Percentiles rank a stretch among this genome's conserved stretches.
phyloP scores from a whole-genome alignment of 2,888 invertebrate genomes.

The Hemistola chrysoprasaria region DNA sequence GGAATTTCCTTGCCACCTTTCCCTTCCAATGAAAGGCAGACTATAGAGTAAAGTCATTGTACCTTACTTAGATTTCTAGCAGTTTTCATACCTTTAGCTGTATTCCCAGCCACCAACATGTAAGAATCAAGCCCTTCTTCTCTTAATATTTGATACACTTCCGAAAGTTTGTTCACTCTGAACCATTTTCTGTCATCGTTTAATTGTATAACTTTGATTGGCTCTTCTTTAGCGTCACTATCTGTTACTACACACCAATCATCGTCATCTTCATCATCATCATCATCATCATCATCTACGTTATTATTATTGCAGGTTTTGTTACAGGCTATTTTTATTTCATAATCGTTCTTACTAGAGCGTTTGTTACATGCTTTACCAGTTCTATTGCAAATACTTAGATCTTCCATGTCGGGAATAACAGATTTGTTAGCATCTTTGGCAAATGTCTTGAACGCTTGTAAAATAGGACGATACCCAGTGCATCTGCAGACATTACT shows the following conservation, averaged over 20 bases:
- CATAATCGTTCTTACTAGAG: constrained; percentile 11
- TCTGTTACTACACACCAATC: constrained; percentile 53
- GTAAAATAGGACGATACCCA: constrained; percentile 84
- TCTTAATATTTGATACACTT: constrained; percentile 67
- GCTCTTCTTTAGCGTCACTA: constrained; percentile 28
- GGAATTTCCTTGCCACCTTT: too few species aligned
- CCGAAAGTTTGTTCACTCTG: constrained; percentile 65
- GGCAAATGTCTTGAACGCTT: constrained; percentile 84
- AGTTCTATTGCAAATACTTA: constrained; percentile 36
- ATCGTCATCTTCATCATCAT: constrained; percentile 26
- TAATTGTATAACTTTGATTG: constrained; percentile 36
- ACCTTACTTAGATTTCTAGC: background rate
- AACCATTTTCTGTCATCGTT: constrained; percentile 70
- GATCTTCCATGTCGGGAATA: constrained; percentile 51
- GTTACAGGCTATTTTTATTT: too few species aligned
- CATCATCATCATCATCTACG: background rate
- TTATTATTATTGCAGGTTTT: background rate
- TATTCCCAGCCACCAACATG: constrained; percentile 86
- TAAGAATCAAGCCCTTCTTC: constrained; percentile 62
- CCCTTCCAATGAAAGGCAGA: too few species aligned
- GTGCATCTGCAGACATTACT: constrained; percentile 89
- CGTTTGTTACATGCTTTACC: constrained; percentile 28
- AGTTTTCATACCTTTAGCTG: constrained; percentile 82
- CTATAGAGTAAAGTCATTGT: too few species aligned
- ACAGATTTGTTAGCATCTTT: constrained; percentile 56